A percentile compares a stretch with the other conserved stretches of the same genome.
Conservation (phyloP, 1,140 invertebrate genomes). For the Saccostrea echinata region DNA sequence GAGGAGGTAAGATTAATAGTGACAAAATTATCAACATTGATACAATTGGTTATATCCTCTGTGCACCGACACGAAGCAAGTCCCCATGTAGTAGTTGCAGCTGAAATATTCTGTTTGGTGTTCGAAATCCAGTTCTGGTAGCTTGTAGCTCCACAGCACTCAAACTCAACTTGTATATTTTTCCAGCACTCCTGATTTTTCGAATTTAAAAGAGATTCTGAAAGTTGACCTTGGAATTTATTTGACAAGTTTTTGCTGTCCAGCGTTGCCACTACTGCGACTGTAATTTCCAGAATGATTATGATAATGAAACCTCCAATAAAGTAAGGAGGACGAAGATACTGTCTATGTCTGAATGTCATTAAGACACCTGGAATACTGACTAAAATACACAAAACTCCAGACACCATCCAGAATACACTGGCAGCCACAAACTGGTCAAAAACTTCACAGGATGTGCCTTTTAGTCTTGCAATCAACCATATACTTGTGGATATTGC, state of each 20-base stretch:
- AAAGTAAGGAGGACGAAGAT: not conserved
- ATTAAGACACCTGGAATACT: not conserved
- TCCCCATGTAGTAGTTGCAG: not conserved
- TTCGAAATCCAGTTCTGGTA: not conserved
- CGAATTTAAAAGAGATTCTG: not conserved
- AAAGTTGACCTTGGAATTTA: not conserved
- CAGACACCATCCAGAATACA: not conserved
- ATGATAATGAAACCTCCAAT: constrained; percentile 6
- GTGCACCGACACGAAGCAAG: not conserved
- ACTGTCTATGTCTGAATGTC: not conserved
- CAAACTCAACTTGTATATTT: not conserved
- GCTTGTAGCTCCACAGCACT: constrained; percentile 7
- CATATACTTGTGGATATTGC: constrained; percentile 11
- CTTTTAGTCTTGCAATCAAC: not conserved
- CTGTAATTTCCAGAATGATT: constrained; percentile 5
- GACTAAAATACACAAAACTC: not conserved
- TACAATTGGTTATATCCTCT: not conserved
- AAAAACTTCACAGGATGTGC: not conserved
- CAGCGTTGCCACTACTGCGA: not conserved
- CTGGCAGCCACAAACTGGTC: not conserved
- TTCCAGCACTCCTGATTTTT: not conserved
- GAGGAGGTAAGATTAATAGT: not conserved
- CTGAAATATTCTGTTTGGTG: not conserved
- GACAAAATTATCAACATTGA: not conserved
- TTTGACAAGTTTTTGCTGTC: not conserved